Base-by-base conservation (phyloP, 1,140 invertebrate genomes). In the Zaprionus africanus region DNA sequence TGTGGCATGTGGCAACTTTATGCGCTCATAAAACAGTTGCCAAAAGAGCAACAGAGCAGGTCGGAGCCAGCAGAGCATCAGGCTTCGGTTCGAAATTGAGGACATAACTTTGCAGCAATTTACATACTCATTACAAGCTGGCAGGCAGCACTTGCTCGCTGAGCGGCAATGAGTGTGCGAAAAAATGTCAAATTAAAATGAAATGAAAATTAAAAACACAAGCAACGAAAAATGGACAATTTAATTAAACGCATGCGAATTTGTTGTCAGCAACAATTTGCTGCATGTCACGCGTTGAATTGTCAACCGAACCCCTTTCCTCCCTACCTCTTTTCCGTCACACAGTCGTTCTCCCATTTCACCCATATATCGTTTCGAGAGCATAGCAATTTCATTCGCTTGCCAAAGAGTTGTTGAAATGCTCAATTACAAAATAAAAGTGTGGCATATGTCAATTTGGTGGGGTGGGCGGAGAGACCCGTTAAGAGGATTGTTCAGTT, bases 81-180 rank as follows among this genome's bases (percentile, higher is more conserved):
- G 57, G 36, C 51, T 22, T 34, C 63, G 43, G 51, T 57, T 46
- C 76, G 17, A 69, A 88, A 81, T 83, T 87, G 82, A 81, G 78
- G 70, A 68, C 78, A 81, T 87, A 87, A 87, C 84, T 88, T 88
- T 73, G 26, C 74, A 64, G 73, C 70, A 87, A 87, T 87, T 87
- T 87, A 87, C 84, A 83, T 88, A 88, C 87, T 87, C 84, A 88
- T 87, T 87, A 76, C 46, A 19, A 24, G 46, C 13, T 13, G 15
- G 19, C 78, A 63, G 15, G 19, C 78, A 63, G 70, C 63, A 77
- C 62, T 60, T 71, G 80, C 57, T 88, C 28, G 68, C 38, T 60
- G 34, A 53, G 28, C n/a, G 24, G 36, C 31, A 49, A 46, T 12
- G 46, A 9, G 46, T 49, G 46, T 49, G 46, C 46, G 46, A 56